A percentile compares a stretch with the other conserved stretches of the same genome.
Conservation (phyloP, 1,140 invertebrate genomes). For the Globodera rostochiensis region DNA sequence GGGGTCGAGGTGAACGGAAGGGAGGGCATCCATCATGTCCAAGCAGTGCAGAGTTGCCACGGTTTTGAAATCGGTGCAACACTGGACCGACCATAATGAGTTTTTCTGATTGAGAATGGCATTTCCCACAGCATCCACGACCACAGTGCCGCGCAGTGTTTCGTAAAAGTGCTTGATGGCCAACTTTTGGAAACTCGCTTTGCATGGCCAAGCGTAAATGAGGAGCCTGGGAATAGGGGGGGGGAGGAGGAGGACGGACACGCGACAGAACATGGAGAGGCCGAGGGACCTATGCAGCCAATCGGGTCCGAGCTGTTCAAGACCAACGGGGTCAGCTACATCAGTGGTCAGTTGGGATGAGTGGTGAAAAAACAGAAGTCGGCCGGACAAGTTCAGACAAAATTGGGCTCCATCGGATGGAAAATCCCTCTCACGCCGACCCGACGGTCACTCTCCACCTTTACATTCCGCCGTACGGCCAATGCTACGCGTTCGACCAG, state of each 20-base stretch:
- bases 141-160: constrained; percentile 92
- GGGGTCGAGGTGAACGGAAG: constrained; percentile 71
- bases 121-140: constrained; percentile 79
- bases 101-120: background rate
- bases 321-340: constrained; percentile 85
- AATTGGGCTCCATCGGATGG: constrained; percentile 89
- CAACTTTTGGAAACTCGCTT: constrained; percentile 73
- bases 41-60: no score
- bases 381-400: constrained; percentile 73
- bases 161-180: constrained; percentile 82
- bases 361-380: background rate
- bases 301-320: constrained; percentile 69
- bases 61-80: no score
- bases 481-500: constrained; percentile 83
- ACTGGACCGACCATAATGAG: background rate
- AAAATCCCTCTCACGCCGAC: constrained; percentile 86
- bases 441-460: constrained; percentile 88
- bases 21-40: background rate
- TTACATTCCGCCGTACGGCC: constrained; percentile 89
- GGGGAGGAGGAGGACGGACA: background rate
- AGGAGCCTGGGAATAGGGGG: constrained; percentile 1
- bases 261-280: background rate
- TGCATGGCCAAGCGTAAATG: constrained; percentile 72
- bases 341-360: constrained; percentile 77
- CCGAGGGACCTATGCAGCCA: constrained; percentile 55